Evolutionary conservation across 2,113 vertebrate genomes (phyloP).

Genomic region (Lonchura striata): DNA sequence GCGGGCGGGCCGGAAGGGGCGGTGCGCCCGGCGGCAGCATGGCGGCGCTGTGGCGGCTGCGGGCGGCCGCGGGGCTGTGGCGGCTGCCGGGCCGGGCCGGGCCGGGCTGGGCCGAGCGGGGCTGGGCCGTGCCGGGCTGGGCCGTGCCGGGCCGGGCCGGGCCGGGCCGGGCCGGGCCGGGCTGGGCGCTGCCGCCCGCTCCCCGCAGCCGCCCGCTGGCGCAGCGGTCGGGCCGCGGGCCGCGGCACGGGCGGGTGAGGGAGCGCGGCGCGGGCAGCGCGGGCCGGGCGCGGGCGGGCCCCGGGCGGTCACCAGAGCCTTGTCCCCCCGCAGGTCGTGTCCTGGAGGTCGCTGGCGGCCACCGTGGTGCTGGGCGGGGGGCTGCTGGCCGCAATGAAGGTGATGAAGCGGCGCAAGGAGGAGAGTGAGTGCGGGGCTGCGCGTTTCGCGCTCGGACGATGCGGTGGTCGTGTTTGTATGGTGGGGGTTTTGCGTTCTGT

Average conservation of each 20-base stretch:
- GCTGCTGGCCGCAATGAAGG: constrained; percentile 87
- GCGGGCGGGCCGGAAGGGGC: not conserved
- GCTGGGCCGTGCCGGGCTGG: no score
- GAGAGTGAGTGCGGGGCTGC: constrained; percentile 76
- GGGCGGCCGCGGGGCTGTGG: no score
- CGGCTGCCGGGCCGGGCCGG: no score
- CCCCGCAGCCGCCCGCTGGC: no score
- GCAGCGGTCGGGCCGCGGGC: no score
- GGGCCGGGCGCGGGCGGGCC: not conserved
- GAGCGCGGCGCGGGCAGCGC: not conserved
- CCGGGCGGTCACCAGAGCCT: not conserved
- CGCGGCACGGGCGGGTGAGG: not conserved
- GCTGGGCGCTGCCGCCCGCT: no score
- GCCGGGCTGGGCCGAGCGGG: no score
- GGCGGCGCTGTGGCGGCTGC: not conserved
- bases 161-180: no score
- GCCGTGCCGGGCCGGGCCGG: no score
- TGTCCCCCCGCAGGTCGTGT: constrained; percentile 82
- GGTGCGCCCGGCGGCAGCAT: not conserved
- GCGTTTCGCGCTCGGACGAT: not conserved
- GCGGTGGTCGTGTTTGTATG: accelerated
- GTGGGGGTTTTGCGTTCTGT: accelerated
- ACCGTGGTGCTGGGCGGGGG: constrained; percentile 85
- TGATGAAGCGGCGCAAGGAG: constrained; percentile 85
- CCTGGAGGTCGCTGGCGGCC: constrained; percentile 89